Evolutionary conservation across 2,113 vertebrate species (phyloP), one percentile per base, ranked within the genome.

Genomic region (Eonycteris spelaea): DNA sequence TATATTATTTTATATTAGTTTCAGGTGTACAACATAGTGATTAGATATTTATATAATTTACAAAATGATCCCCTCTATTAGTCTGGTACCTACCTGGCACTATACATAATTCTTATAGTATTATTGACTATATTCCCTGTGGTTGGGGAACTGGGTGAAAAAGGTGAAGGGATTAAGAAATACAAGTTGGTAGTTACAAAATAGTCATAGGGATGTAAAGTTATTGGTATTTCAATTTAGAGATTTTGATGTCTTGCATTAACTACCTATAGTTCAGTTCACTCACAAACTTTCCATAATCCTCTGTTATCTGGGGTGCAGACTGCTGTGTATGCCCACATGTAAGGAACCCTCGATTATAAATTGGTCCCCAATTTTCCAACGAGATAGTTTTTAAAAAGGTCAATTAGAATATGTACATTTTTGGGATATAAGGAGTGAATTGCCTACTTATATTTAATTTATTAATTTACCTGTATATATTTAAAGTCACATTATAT

Each of bases 191-290:
- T 63, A 63, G 59, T 30, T 63, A 63, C 28, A 63, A 63, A 63
- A 30, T 30, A 63, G 59, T 63, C 59, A 63, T 2, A 12, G 59
- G 28, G 26, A 63, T 63, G 59, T 63, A 30, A 63, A 93, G 24
- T 73, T 91, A 68, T 24, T 74, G 51, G 30, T 70, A 53, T 91
- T 90, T 96, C 92, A 84, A 92, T 80, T 73, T 67, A 59, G 61
- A 33, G 18, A 61, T 94, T 94, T 92, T 88, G 71, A 63, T 61
- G 38, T 87, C 57, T 68, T 70, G 22, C 15, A 48, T 11, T 33
- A 80, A 16, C 21, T 87, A 28, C 73, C 59, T 74, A 0, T 7
- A 70, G 14, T 80, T 83, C 71, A 33, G 21, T 94, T 94, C 7
- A 14, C 70, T 87, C 85, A 74, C 15, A 28, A 84, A 45, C 55